phyloP scores from a whole-genome alignment of 1,140 invertebrate genomes.

The Delia radicum region DNA sequence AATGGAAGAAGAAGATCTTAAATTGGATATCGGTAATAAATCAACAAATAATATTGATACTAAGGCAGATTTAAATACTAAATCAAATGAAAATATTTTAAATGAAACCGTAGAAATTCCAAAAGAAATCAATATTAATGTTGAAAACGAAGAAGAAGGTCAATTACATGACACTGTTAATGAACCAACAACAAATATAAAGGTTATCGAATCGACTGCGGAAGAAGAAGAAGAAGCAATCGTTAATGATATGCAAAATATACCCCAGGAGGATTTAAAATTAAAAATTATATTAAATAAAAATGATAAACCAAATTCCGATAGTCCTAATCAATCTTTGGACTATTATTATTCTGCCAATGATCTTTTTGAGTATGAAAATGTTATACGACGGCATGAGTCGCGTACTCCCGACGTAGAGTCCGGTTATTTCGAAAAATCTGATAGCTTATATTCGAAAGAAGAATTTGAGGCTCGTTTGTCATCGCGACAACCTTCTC shows the following conservation, averaged over 20 bases:
- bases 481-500: neutral
- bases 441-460: conserved; percentile 31
- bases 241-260: too few species aligned
- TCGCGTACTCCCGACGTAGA: conserved; percentile 45
- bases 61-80: neutral
- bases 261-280: neutral
- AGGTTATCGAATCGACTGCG: neutral
- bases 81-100: too few species aligned
- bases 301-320: neutral
- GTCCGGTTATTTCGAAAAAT: conserved; percentile 49
- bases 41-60: neutral
- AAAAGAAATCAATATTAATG: neutral
- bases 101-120: neutral
- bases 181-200: neutral
- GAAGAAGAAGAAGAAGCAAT: neutral
- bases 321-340: conserved; percentile 46
- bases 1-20: too few species aligned
- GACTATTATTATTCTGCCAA: conserved; percentile 50
- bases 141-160: neutral
- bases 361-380: conserved; percentile 48
- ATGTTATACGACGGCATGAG: conserved; percentile 40
- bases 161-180: neutral
- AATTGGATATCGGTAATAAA: too few species aligned
- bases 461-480: conserved; percentile 1
- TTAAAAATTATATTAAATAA: neutral